Percentiles rank a stretch among this genome's conserved stretches.
These are phyloP conservation scores for Auanema freiburgensis DNA, from an alignment of 2,888 invertebrate genomes.

Conservation along the genomic window DNA sequence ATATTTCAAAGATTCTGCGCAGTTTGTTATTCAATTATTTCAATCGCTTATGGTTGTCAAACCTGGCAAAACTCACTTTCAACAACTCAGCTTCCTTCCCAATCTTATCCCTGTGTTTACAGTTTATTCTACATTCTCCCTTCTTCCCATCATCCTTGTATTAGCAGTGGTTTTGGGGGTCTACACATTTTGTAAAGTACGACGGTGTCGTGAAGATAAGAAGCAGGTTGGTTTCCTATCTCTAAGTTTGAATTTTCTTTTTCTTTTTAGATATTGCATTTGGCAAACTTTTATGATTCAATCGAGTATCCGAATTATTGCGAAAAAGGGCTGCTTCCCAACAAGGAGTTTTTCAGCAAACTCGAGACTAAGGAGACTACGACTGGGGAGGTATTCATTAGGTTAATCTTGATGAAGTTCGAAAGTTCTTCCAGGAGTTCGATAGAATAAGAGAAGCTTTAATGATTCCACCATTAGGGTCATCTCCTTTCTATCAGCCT, in stretches of 20 bases:
- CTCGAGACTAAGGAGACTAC: background rate
- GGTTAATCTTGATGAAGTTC: background rate
- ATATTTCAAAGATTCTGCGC: no score
- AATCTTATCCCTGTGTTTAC: conserved; percentile 13
- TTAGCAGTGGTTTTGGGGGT: conserved; percentile 17
- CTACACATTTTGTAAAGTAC: background rate
- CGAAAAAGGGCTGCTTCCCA: background rate
- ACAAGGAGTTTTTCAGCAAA: background rate
- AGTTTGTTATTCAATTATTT: no score
- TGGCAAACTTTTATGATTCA: background rate
- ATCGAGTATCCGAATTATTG: background rate
- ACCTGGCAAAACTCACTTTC: no score
- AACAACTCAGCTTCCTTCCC: no score
- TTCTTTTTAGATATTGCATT: no score
- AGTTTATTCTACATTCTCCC: conserved; percentile 46
- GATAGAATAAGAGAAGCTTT: conserved; percentile 34
- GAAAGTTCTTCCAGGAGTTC: conserved; percentile 19
- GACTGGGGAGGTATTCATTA: background rate
- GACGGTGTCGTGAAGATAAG: background rate
- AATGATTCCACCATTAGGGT: conserved; percentile 27
- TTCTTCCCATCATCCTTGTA: conserved; percentile 44
- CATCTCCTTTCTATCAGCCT: conserved; percentile 41
- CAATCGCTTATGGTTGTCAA: no score
- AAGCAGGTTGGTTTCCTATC: background rate
- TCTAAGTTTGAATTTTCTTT: background rate